Conservation (phyloP, 2,797 vertebrate genomes). For the Astyanax mexicanus region DNA sequence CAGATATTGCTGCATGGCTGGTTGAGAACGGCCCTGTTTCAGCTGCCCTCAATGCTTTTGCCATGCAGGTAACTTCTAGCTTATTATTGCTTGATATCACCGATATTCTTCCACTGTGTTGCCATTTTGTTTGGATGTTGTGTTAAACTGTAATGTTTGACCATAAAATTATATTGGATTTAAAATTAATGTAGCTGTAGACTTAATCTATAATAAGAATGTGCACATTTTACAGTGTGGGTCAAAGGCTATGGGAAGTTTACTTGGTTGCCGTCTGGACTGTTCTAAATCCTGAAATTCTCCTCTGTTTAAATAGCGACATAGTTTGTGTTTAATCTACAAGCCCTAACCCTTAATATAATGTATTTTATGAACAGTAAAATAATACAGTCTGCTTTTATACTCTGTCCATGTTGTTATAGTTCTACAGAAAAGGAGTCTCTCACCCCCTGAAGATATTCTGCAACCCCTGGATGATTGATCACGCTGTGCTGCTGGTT, state of each 20-base stretch:
- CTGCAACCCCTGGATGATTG: slow-evolving; percentile 91
- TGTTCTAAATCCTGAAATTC: not conserved
- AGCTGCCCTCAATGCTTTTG: slow-evolving; percentile 91
- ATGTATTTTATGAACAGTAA: not conserved
- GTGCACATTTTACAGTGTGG: not conserved
- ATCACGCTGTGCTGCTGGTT: slow-evolving; percentile 90
- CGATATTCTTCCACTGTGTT: too few species aligned
- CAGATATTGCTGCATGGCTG: slow-evolving; percentile 89
- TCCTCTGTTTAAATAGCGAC: too few species aligned
- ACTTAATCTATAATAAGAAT: not conserved
- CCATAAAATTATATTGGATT: not conserved
- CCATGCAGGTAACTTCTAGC: slow-evolving; percentile 94
- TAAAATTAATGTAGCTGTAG: not conserved
- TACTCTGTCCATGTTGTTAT: not conserved
- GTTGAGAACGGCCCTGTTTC: slow-evolving; percentile 88
- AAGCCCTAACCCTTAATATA: too few species aligned
- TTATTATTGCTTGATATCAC: too few species aligned
- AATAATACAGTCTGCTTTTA: not conserved
- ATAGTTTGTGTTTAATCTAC: not conserved
- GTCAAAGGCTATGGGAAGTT: not conserved
- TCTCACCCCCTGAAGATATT: slow-evolving; percentile 87
- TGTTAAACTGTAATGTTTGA: too few species aligned
- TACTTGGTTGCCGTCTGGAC: not conserved
- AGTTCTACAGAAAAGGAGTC: slow-evolving; percentile 90
- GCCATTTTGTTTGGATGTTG: too few species aligned